Percentiles rank a stretch among this genome's conserved stretches.
Evolutionary conservation across 1,140 invertebrate species (phyloP).

Genomic region (Rhizoglyphus robini): DNA sequence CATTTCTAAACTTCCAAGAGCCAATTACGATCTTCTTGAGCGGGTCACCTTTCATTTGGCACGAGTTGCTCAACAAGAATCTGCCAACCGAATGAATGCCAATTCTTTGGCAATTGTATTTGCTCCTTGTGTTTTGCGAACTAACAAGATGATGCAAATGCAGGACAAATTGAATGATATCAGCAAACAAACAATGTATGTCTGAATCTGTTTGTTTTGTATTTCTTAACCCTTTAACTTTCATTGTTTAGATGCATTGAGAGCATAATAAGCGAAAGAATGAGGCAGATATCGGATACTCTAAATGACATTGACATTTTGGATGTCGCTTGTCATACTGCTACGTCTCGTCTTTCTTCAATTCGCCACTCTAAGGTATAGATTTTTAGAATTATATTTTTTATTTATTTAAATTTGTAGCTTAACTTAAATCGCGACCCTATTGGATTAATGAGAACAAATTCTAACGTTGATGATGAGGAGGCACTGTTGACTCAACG

Average conservation of each 20-base stretch:
- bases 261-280: slow-evolving; percentile 64
- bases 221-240: background rate
- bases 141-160: slow-evolving; percentile 66
- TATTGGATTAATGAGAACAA: slow-evolving; percentile 3
- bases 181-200: slow-evolving; percentile 37
- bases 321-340: slow-evolving; percentile 62
- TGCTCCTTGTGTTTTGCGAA: slow-evolving; percentile 79
- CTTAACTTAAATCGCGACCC: slow-evolving; percentile 22
- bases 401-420: slow-evolving; percentile 11
- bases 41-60: slow-evolving; percentile 83
- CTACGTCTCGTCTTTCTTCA: slow-evolving; percentile 53
- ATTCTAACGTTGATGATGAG: slow-evolving; percentile 26
- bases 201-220: slow-evolving; percentile 18
- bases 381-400: background rate
- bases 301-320: slow-evolving; percentile 74
- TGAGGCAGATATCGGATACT: slow-evolving; percentile 57
- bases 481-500: slow-evolving; percentile 33
- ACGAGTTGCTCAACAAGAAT: slow-evolving; percentile 65
- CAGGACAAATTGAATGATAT: slow-evolving; percentile 65
- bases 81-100: slow-evolving; percentile 79
- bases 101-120: slow-evolving; percentile 85
- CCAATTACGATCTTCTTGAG: slow-evolving; percentile 81
- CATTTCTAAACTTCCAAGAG: slow-evolving; percentile 70
- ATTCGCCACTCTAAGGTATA: slow-evolving; percentile 54
- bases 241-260: slow-evolving; percentile 53